Evolutionary conservation across 2,797 vertebrate genomes (phyloP).

Genomic region (Numenius phaeopus): DNA sequence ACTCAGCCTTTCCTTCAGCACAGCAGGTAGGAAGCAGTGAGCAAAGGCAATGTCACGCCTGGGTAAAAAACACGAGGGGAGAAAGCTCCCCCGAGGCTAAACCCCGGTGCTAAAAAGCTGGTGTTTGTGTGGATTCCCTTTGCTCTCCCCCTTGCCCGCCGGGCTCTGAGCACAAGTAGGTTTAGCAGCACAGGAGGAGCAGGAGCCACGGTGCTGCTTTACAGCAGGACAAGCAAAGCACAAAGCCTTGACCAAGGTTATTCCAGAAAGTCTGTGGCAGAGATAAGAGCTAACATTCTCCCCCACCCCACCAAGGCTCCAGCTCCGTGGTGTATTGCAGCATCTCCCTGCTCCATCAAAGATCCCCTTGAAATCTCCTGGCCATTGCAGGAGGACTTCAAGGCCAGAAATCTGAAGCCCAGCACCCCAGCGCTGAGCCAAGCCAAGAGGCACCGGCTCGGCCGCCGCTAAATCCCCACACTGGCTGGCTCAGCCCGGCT

Average conservation of each 20-base stretch:
- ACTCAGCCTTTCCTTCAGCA: neutral
- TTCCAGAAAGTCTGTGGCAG: neutral
- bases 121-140: neutral
- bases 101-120: neutral
- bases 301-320: neutral
- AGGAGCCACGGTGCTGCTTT: neutral
- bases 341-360: neutral
- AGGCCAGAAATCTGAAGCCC: neutral
- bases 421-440: neutral
- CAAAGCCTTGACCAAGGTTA: slow-evolving; percentile 37
- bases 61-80: neutral
- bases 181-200: neutral
- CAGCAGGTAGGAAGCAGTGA: neutral
- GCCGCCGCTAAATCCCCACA: neutral
- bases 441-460: neutral
- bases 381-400: neutral
- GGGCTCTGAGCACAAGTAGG: neutral
- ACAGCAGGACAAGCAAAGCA: neutral
- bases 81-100: neutral
- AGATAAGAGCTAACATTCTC: neutral
- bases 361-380: slow-evolving; percentile 6
- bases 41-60: neutral
- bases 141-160: neutral
- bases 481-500: neutral
- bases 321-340: neutral